A percentile compares a stretch with the other conserved stretches of the same genome.
Evolutionary conservation across 2,113 vertebrate genomes (phyloP).

Genomic region (Hippocampus zosterae): DNA sequence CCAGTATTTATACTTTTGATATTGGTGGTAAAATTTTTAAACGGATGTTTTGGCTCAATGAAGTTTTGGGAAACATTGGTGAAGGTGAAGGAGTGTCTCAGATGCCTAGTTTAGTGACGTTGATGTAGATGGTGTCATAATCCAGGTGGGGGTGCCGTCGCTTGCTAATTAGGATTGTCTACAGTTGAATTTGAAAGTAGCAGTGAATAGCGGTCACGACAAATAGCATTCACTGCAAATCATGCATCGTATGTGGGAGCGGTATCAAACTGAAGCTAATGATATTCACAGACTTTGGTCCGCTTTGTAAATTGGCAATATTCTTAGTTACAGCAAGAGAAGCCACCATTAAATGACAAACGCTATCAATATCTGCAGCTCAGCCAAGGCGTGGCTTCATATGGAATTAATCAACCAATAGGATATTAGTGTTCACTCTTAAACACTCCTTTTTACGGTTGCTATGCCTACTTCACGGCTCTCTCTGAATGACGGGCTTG

Average conservation of each 20-base stretch:
- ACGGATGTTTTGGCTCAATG: neutral
- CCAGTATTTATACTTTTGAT: neutral
- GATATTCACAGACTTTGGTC: neutral
- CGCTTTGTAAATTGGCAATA: neutral
- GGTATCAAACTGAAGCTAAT: neutral
- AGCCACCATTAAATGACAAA: neutral
- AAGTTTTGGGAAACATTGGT: neutral
- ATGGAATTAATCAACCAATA: constrained; percentile 33
- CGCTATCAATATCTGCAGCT: neutral
- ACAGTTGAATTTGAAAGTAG: neutral
- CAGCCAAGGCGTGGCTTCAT: constrained; percentile 17
- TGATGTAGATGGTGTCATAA: neutral
- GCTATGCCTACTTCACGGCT: constrained; percentile 63
- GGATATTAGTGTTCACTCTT: neutral
- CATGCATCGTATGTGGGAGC: too few species aligned
- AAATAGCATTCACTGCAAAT: neutral
- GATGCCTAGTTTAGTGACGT: neutral
- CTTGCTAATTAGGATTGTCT: neutral
- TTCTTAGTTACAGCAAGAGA: neutral
- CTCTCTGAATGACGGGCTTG: constrained; percentile 19
- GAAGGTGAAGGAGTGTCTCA: neutral
- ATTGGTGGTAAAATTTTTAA: neutral
- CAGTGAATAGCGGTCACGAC: neutral
- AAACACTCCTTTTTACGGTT: constrained; percentile 55
- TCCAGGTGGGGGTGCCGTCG: neutral